Percentiles rank a stretch among this genome's conserved stretches.
phyloP scores from a whole-genome alignment of 1,140 invertebrate species.

The Drosophila ogumai region DNA sequence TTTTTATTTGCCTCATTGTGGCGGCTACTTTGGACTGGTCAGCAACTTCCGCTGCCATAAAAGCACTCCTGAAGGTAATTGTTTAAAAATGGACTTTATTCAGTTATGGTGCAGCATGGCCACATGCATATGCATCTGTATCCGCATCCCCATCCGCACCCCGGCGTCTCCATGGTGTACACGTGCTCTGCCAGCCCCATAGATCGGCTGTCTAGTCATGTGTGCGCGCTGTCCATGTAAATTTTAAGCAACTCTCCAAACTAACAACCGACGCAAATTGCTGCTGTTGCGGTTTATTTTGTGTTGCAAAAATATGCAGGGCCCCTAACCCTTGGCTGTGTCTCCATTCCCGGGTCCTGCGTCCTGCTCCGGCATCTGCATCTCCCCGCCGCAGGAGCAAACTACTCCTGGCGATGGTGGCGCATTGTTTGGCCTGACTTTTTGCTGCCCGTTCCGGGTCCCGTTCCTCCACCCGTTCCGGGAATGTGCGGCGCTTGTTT shows the following conservation, averaged over 20 bases:
- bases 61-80: slow-evolving; percentile 75
- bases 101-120: slow-evolving; percentile 54
- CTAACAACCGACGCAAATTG: slow-evolving; percentile 80
- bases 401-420: slow-evolving; percentile 35
- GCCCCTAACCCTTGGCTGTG: slow-evolving; percentile 3
- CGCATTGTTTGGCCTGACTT: slow-evolving; percentile 77
- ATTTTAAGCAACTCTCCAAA: slow-evolving; percentile 71
- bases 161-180: slow-evolving; percentile 1
- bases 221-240: slow-evolving; percentile 66
- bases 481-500: slow-evolving; percentile 58
- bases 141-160: slow-evolving; percentile 7
- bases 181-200: slow-evolving; percentile 11
- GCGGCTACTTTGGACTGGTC: slow-evolving; percentile 18
- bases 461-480: slow-evolving; percentile 9
- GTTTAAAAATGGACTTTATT: slow-evolving; percentile 81
- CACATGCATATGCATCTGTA: slow-evolving; percentile 19
- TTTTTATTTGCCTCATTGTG: slow-evolving; percentile 10
- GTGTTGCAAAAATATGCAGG: slow-evolving; percentile 78
- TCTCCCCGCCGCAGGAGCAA: neutral
- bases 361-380: slow-evolving; percentile 14
- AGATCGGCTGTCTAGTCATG: slow-evolving; percentile 69
- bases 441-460: slow-evolving; percentile 56
- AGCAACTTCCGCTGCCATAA: slow-evolving; percentile 67
- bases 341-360: slow-evolving; percentile 3
- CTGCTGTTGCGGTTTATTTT: slow-evolving; percentile 82